These are phyloP conservation scores for Bolinopsis microptera DNA, from an alignment of 37 sponge, comb jelly and placozoan species.

Conservation along the genomic window DNA sequence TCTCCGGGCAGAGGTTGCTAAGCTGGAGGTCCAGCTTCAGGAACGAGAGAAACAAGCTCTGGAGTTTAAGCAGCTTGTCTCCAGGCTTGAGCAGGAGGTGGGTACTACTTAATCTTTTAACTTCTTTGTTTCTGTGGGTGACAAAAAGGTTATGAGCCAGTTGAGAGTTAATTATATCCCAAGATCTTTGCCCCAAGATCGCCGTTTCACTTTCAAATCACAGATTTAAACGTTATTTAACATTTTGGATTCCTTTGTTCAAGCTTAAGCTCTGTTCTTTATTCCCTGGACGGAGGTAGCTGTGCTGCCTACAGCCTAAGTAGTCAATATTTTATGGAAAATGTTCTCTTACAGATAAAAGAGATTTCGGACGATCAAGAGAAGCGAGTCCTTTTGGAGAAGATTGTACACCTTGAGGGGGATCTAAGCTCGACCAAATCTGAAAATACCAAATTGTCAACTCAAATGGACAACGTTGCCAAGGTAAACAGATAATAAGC, in stretches of 20 bases:
- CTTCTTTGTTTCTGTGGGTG: too few species aligned
- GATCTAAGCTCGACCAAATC: not conserved
- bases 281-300: too few species aligned
- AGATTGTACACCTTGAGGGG: constrained; percentile 41
- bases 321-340: too few species aligned
- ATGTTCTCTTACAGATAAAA: not conserved
- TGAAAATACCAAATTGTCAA: constrained; percentile 19
- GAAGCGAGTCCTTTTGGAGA: not conserved
- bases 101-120: not conserved
- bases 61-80: not conserved
- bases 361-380: constrained; percentile 3
- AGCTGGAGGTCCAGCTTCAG: constrained; percentile 30
- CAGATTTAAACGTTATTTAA: too few species aligned
- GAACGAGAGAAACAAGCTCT: not conserved
- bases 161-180: too few species aligned
- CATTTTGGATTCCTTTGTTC: too few species aligned
- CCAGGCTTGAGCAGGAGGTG: not conserved
- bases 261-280: too few species aligned
- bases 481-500: constrained; percentile 2
- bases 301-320: too few species aligned
- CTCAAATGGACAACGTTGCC: constrained; percentile 56
- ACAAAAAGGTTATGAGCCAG: too few species aligned
- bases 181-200: too few species aligned
- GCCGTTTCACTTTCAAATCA: too few species aligned
- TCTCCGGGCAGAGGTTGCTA: constrained; percentile 19